phyloP scores from a whole-genome alignment of 2,888 invertebrate species.

The Torymus aiolomorphi region DNA sequence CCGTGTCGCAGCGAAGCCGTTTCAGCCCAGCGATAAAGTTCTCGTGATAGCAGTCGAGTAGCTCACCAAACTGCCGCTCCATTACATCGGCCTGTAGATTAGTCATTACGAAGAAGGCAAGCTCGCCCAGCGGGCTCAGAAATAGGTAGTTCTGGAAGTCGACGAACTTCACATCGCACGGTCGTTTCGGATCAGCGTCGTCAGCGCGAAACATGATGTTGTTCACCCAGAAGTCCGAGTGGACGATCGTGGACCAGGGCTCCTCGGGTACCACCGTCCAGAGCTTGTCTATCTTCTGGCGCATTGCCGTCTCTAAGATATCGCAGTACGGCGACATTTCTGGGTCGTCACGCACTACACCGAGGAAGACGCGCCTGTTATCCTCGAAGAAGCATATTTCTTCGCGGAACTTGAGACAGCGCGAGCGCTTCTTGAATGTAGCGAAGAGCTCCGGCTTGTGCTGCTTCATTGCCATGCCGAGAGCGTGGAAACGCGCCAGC shows the following conservation, averaged over 20 bases:
- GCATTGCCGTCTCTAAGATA: slow-evolving; percentile 42
- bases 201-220: slow-evolving; percentile 78
- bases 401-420: slow-evolving; percentile 66
- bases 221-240: slow-evolving; percentile 80
- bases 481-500: slow-evolving; percentile 79
- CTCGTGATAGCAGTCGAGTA: slow-evolving; percentile 78
- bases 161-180: slow-evolving; percentile 77
- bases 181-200: slow-evolving; percentile 64
- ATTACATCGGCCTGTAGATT: slow-evolving; percentile 76
- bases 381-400: slow-evolving; percentile 63
- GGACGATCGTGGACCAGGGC: slow-evolving; percentile 78
- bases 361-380: slow-evolving; percentile 58
- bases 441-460: slow-evolving; percentile 69
- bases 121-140: slow-evolving; percentile 77
- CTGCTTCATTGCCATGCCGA: slow-evolving; percentile 78
- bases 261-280: slow-evolving; percentile 64
- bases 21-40: slow-evolving; percentile 75
- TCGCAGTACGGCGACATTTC: slow-evolving; percentile 59
- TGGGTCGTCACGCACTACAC: slow-evolving; percentile 65
- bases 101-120: slow-evolving; percentile 78
- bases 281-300: not conserved
- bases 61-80: slow-evolving; percentile 75
- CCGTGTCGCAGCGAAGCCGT: slow-evolving; percentile 73
- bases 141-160: slow-evolving; percentile 79
- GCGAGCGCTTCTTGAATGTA: slow-evolving; percentile 62